phyloP scores from a whole-genome alignment of 2,113 vertebrate genomes.

The Forbesichthys papilliferus region DNA sequence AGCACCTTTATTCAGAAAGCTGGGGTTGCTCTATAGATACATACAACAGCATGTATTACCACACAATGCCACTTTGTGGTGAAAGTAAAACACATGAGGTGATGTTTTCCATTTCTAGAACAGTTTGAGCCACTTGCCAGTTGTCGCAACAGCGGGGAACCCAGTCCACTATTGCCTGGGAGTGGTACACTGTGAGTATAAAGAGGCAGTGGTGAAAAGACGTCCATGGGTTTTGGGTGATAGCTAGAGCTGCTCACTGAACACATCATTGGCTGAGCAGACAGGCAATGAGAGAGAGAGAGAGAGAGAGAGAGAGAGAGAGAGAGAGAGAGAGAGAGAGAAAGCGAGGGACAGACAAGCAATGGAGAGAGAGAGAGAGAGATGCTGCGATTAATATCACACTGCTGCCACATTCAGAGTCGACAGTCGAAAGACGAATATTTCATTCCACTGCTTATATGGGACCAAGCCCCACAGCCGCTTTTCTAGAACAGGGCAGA shows the following conservation, averaged over 20 bases:
- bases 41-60: constrained; percentile 1
- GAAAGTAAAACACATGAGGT: not conserved
- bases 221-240: constrained; percentile 41
- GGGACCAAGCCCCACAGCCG: not conserved
- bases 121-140: constrained; percentile 29
- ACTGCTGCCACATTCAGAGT: constrained; percentile 7
- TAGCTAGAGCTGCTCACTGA: constrained; percentile 40
- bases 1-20: constrained; percentile 38
- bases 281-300: constrained; percentile 1
- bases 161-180: constrained; percentile 9
- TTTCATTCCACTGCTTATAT: not conserved
- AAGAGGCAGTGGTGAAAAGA: constrained; percentile 36
- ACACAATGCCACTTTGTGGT: not conserved
- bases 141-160: constrained; percentile 38
- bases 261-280: constrained; percentile 38
- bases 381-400: constrained; percentile 1
- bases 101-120: not conserved
- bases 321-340: not conserved
- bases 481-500: not conserved
- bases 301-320: constrained; percentile 8
- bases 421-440: not conserved
- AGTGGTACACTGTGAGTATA: constrained; percentile 33
- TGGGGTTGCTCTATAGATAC: constrained; percentile 40
- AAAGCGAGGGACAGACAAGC: not conserved
- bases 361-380: constrained; percentile 1